Base-by-base conservation (phyloP, 2,113 vertebrate species). In the Coturnix japonica region DNA sequence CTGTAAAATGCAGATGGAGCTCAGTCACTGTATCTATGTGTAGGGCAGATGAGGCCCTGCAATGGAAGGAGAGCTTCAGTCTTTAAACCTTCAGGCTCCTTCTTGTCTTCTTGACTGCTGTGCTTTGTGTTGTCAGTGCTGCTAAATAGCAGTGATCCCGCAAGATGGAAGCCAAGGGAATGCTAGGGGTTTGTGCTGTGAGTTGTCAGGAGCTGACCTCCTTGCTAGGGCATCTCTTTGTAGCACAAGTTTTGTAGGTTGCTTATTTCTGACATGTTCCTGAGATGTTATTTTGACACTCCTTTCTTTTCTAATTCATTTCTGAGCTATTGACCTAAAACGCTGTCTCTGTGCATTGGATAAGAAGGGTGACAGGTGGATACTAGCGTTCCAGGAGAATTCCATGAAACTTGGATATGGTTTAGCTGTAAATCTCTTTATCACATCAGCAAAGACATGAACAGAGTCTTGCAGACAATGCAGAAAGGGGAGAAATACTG, bases 21-120 rank as follows among this genome's bases (percentile, higher is more conserved):
- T 71, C 66, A 86, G 26, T 67, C 35, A 10, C 20, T 67, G 5
- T 75, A 31, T 65, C 13, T 72, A 72, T 75, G 23, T 13, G 26
- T 41, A 60, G 57, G 1, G 5, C 74, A 65, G 47, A 66, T 78
- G 80, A 88, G 70, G 47, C 70, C 26, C 39, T 2, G 1, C 57
- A 67, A 79, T 53, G 51, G 82, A 80, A 17, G 26, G 19, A 13
- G 46, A 69, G 46, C 66, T 69, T 22, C 12, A 3, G n/a, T 57
- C 66, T 84, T 75, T 92, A 94, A 75, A 89, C 74, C 66, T 69
- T 92, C 31, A 23, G 60, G 28, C 26, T 93, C 22, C 76, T 77
- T 54, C 81, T 91, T 31, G 15, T 78, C 47, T 71, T 87, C 71
- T 70, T 92, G 70, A 26, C 82, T 84, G 77, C 65, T 60, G 4